Evolutionary conservation across 2,888 invertebrate genomes (phyloP).

Genomic region (Beris chalybata): DNA sequence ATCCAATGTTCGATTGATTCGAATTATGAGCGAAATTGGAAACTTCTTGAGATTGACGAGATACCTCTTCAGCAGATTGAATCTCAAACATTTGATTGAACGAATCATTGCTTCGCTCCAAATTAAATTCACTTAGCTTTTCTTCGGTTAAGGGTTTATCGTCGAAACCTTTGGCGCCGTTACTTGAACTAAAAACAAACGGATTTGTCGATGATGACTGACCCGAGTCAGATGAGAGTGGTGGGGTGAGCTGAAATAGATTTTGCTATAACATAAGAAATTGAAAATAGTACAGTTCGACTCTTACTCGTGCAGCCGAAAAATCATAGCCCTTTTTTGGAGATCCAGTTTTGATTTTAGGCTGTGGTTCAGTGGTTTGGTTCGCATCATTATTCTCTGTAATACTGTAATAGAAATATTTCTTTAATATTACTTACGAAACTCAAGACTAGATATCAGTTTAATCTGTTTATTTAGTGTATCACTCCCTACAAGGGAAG

Average conservation of each 20-base stretch:
- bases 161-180: constrained; percentile 31
- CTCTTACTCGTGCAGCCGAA: constrained; percentile 41
- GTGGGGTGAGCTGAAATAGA: constrained; percentile 42
- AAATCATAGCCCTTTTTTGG: constrained; percentile 50
- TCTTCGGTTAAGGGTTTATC: constrained; percentile 23
- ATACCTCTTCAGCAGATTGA: constrained; percentile 33
- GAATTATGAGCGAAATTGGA: constrained; percentile 40
- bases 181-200: constrained; percentile 40
- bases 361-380: constrained; percentile 46
- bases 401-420: constrained; percentile 28
- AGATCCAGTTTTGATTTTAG: constrained; percentile 46
- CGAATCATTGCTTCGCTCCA: constrained; percentile 22
- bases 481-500: too few relatives aligned
- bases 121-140: constrained; percentile 29
- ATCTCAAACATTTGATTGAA: constrained; percentile 33
- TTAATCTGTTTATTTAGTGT: background rate
- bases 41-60: constrained; percentile 27
- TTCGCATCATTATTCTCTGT: constrained; percentile 58
- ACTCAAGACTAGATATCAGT: background rate
- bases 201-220: constrained; percentile 35
- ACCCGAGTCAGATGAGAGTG: constrained; percentile 42
- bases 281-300: too few relatives aligned
- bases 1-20: constrained; percentile 50
- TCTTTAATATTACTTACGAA: background rate
- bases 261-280: background rate